These are phyloP conservation scores for Pyrrhosoma nymphula DNA, from an alignment of 2,888 invertebrate species.

Conservation along the genomic window DNA sequence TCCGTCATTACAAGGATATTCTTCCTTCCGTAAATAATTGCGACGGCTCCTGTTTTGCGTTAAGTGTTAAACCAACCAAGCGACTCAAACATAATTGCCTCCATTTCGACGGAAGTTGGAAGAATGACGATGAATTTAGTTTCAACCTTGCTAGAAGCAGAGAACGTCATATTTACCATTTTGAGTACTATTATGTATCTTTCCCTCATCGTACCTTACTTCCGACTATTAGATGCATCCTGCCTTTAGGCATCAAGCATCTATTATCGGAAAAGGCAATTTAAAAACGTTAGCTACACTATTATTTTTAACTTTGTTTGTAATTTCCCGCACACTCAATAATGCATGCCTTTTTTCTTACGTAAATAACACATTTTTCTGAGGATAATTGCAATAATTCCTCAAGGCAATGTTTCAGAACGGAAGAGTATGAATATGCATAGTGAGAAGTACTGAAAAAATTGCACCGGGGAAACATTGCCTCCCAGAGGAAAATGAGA, in stretches of 20 bases:
- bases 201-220: not conserved
- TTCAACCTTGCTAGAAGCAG: no score
- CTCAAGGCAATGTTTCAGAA: not conserved
- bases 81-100: no score
- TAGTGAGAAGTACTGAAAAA: not conserved
- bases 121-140: no score
- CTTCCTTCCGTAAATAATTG: no score
- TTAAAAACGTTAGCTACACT: not conserved
- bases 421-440: not conserved
- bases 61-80: no score
- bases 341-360: not conserved
- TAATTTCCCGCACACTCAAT: not conserved
- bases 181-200: not conserved
- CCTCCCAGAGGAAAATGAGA: not conserved
- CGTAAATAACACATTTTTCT: not conserved
- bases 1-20: no score
- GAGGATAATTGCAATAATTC: not conserved
- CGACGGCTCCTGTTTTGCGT: no score
- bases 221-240: not conserved
- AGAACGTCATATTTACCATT: no score
- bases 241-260: not conserved
- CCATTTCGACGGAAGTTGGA: no score
- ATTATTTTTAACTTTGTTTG: not conserved
- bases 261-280: not conserved
- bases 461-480: not conserved